phyloP scores from a whole-genome alignment of 2,113 vertebrate genomes.

The Xyrauchen texanus region DNA sequence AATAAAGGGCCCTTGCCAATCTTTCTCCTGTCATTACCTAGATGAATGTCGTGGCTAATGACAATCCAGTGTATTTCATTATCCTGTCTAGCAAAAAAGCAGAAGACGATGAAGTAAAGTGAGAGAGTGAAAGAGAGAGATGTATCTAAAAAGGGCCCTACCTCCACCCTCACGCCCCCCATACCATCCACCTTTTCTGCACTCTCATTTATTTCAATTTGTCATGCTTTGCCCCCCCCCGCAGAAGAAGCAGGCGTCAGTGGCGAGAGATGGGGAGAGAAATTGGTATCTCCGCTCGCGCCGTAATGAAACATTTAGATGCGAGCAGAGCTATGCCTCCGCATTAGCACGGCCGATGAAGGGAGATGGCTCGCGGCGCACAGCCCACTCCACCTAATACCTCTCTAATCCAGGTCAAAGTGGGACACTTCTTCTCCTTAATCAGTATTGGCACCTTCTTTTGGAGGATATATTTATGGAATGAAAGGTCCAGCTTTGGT shows the following conservation, averaged over 20 bases:
- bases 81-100: constrained; percentile 17
- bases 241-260: constrained; percentile 47
- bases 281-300: constrained; percentile 70
- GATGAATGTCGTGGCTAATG: constrained; percentile 39
- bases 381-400: constrained; percentile 70
- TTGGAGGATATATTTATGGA: constrained; percentile 52
- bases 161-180: constrained; percentile 31
- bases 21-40: neutral
- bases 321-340: constrained; percentile 57
- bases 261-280: constrained; percentile 66
- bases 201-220: constrained; percentile 86
- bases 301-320: constrained; percentile 81
- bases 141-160: constrained; percentile 11
- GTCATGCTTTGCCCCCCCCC: constrained; percentile 72
- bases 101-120: constrained; percentile 20
- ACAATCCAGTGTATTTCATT: constrained; percentile 42
- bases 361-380: constrained; percentile 53
- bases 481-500: constrained; percentile 50
- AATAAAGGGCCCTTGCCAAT: constrained; percentile 13
- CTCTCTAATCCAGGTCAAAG: constrained; percentile 71
- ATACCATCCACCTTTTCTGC: constrained; percentile 57
- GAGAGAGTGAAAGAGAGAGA: constrained; percentile 17
- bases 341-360: constrained; percentile 30
- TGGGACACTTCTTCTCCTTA: constrained; percentile 64
- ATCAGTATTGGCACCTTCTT: constrained; percentile 63